Base-by-base conservation (phyloP, 64 coral and sea anemone genomes). In the Actinia equina region DNA sequence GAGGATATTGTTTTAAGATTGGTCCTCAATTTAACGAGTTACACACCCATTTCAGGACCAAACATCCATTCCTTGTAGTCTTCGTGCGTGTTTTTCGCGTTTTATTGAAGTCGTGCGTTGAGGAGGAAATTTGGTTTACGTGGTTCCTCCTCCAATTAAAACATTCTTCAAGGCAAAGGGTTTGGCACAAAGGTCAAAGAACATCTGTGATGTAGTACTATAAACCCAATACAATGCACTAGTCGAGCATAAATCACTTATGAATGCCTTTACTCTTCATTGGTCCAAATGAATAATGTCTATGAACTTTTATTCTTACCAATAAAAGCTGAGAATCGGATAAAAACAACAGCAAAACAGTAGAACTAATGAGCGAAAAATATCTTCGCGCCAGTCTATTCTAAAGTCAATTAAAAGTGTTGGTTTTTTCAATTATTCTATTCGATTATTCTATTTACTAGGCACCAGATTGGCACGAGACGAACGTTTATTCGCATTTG, bases 351-450 rank as follows among this genome's bases (percentile, higher is more conserved):
- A 7, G 44, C 15, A 78, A 52, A 81, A 81, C 43, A 51, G 78
- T 52, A 37, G 18, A 52, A 49, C 17, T 52, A 81, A 81, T 81
- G 49, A 81, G 45, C 78, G 18, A 44, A 79, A 81, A 81, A 81
- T 81, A 81, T 81, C 78, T 52, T 74, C 69, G 69, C 69, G 69
- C 69, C 69, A 74, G 69, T 74, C 69, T 74, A 74, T 74, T 74
- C 69, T 42, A 74, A 2, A 74, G 69, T 74, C 69, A 74, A 74
- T 74, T 74, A 74, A 74, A 41, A 74, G 69, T 74, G 69, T 74
- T 74, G 22, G 69, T 74, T 74, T 74, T 65, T 74, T 30, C 69
- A 74, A 74, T 74, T 74, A 74, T 41, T 41, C 26, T 13, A 74
- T 74, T 74, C n/a, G 22, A 74, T 74, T 74, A 74, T 74, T 74